phyloP scores from a whole-genome alignment of 2,113 vertebrate species.

The Pachycephala philippinensis region DNA sequence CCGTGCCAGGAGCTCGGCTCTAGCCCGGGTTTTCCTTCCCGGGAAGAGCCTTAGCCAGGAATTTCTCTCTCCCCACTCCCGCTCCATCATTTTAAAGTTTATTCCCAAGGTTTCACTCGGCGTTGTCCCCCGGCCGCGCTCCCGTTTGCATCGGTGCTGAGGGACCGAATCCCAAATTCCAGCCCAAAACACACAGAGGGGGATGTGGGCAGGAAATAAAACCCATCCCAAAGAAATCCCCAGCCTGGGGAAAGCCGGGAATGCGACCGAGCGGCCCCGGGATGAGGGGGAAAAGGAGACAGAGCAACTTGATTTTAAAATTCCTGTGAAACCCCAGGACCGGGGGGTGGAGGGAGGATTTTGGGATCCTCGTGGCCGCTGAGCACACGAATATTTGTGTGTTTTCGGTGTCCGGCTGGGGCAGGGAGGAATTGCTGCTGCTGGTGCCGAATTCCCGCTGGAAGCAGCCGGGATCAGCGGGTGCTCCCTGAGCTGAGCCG shows the following conservation, averaged over 20 bases:
- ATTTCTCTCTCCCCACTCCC: not conserved
- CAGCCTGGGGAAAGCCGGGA: not conserved
- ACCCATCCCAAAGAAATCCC: not conserved
- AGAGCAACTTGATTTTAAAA: not conserved
- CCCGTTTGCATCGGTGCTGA: not conserved
- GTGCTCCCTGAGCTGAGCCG: not conserved
- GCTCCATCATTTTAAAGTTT: not conserved
- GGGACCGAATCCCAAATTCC: not conserved
- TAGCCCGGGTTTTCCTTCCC: not conserved
- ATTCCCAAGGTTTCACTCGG: not conserved
- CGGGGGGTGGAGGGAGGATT: not conserved
- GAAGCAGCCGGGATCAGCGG: not conserved
- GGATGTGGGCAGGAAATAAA: accelerated
- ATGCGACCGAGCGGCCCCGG: not conserved
- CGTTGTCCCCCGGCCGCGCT: not conserved
- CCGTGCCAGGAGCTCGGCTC: not conserved
- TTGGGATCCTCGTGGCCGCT: not conserved
- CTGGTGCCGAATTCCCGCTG: not conserved
- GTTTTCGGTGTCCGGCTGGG: not conserved
- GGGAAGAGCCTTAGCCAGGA: not conserved
- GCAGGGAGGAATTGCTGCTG: not conserved
- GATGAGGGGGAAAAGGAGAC: not conserved
- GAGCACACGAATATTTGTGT: not conserved
- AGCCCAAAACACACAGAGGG: not conserved
- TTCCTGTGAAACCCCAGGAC: not conserved